Conservation (phyloP, 2,797 vertebrate species). For the Carcharodon carcharias region DNA sequence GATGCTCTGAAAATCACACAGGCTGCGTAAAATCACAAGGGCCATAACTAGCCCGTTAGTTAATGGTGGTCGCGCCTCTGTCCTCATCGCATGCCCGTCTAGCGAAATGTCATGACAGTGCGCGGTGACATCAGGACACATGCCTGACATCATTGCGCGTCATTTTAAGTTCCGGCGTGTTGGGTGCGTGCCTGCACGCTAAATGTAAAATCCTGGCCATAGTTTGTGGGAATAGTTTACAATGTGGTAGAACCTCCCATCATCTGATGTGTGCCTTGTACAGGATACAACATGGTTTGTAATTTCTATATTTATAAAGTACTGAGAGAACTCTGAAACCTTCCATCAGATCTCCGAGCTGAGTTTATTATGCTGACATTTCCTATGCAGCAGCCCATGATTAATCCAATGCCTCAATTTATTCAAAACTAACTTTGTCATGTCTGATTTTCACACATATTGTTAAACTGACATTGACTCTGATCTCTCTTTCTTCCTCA, state of each 20-base stretch:
- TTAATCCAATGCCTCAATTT: not conserved
- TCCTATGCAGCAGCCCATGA: not conserved
- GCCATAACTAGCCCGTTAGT: too few relatives aligned
- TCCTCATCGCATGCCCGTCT: too few relatives aligned
- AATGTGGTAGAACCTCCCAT: not conserved
- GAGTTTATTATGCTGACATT: not conserved
- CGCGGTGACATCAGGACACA: too few relatives aligned
- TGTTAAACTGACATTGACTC: not conserved
- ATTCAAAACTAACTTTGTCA: not conserved
- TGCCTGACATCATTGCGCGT: too few relatives aligned
- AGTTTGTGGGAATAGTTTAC: not conserved
- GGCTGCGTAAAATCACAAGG: too few relatives aligned
- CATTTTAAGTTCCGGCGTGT: too few relatives aligned
- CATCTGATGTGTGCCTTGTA: not conserved
- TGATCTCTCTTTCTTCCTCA: not conserved
- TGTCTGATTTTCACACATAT: not conserved
- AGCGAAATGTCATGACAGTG: too few relatives aligned
- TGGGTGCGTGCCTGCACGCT: too few relatives aligned
- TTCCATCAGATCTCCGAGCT: not conserved
- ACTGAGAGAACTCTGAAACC: not conserved
- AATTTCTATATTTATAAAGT: not conserved
- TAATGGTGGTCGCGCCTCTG: too few relatives aligned
- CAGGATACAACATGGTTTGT: not conserved
- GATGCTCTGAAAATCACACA: too few relatives aligned
- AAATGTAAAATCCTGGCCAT: not conserved